Percentiles rank a stretch among this genome's conserved stretches.
phyloP scores from a whole-genome alignment of 2,888 invertebrate genomes.

The Dolomedes plantarius region DNA sequence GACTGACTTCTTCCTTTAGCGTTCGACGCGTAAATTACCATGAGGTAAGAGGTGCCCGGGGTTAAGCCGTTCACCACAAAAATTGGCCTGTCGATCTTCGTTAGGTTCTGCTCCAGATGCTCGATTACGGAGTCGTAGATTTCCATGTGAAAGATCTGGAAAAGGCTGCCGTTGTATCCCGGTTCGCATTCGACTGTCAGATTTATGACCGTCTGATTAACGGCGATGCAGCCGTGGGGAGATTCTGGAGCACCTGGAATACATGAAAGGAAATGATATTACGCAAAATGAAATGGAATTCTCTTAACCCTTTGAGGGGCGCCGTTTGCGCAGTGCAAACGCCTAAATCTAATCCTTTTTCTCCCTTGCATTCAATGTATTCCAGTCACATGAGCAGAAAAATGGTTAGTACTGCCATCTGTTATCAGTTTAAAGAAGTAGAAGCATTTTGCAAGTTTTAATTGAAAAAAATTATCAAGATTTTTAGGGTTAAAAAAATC shows the following conservation, averaged over 20 bases:
- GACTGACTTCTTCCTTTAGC: constrained; percentile 31
- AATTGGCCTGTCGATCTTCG: not conserved
- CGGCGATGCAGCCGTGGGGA: constrained; percentile 30
- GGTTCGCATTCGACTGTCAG: constrained; percentile 39
- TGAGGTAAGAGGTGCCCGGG: constrained; percentile 34
- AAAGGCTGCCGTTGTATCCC: constrained; percentile 39
- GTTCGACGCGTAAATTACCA: constrained; percentile 47
- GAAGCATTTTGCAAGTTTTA: no score
- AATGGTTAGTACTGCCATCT: no score
- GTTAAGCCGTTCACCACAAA: constrained; percentile 19
- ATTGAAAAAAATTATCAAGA: no score
- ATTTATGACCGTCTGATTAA: constrained; percentile 19
- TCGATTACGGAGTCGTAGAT: constrained; percentile 28
- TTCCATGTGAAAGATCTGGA: constrained; percentile 44
- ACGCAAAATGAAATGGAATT: no score
- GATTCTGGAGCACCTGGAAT: constrained; percentile 38
- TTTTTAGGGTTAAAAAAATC: no score
- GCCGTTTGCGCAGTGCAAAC: no score
- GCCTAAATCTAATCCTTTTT: no score
- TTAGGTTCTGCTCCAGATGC: constrained; percentile 17
- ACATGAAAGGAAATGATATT: not conserved
- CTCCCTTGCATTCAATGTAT: no score
- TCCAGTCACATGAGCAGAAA: no score
- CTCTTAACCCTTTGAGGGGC: no score
- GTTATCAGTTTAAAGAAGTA: no score